Evolutionary conservation across 2,797 vertebrate genomes (phyloP).

Genomic region (Esox masquinongy): DNA sequence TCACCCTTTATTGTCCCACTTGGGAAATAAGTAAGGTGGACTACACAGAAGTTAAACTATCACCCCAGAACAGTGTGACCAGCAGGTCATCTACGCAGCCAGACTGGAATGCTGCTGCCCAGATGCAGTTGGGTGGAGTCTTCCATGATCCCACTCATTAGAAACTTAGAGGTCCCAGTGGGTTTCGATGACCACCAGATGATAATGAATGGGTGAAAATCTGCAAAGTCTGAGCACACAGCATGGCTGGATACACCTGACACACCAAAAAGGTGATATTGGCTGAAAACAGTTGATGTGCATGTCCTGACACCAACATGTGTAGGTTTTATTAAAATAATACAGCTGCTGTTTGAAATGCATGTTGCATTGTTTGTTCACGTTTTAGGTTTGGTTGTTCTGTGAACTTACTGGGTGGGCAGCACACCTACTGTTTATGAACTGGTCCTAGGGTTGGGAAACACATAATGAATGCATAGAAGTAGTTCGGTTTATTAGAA

Average conservation of each 20-base stretch:
- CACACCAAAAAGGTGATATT: not conserved
- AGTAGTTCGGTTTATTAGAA: no score
- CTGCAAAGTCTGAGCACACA: not conserved
- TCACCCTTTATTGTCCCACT: no score
- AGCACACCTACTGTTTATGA: not conserved
- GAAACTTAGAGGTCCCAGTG: constrained; percentile 34
- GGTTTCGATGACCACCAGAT: constrained; percentile 35
- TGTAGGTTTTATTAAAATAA: not conserved
- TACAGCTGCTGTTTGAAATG: not conserved
- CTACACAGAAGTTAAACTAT: constrained; percentile 6
- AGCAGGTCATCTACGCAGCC: not conserved
- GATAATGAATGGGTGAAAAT: constrained; percentile 7
- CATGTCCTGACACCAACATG: not conserved
- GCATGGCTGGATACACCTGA: not conserved
- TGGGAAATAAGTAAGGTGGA: constrained; percentile 1
- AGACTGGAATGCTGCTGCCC: constrained; percentile 5
- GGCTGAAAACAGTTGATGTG: not conserved
- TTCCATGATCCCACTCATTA: constrained; percentile 24
- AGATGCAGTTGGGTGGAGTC: constrained; percentile 24
- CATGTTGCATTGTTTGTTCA: not conserved
- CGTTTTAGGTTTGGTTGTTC: not conserved
- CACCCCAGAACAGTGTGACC: not conserved
- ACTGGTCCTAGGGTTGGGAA: not conserved
- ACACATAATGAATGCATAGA: not conserved
- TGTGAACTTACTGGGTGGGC: not conserved